phyloP scores from a whole-genome alignment of 2,797 vertebrate genomes.

The Acanthurus tractus region DNA sequence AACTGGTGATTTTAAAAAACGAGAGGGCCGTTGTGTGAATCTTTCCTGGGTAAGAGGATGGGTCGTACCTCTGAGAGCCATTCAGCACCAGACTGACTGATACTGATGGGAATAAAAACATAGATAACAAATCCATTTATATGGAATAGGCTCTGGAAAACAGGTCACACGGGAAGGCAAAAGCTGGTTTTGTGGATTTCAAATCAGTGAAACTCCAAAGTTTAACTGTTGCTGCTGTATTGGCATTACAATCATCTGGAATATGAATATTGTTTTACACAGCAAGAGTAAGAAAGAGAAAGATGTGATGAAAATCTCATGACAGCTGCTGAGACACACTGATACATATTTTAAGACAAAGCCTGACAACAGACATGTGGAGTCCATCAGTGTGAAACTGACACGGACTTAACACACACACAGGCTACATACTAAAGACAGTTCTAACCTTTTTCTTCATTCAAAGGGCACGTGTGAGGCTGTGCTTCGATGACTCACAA shows the following conservation, averaged over 20 bases:
- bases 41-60: neutral
- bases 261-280: constrained; percentile 1
- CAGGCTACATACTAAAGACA: neutral
- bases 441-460: neutral
- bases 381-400: neutral
- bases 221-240: neutral
- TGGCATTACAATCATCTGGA: neutral
- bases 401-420: constrained; percentile 1
- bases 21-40: neutral
- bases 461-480: constrained; percentile 10
- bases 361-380: neutral
- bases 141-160: constrained; percentile 10
- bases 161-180: neutral
- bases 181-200: constrained; percentile 3
- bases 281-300: neutral
- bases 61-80: neutral
- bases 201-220: neutral
- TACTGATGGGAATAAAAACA: neutral
- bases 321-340: neutral
- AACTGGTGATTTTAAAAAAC: neutral
- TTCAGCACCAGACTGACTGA: constrained; percentile 1
- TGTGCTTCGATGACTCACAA: neutral
- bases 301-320: neutral
- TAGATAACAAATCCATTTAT: constrained; percentile 14
- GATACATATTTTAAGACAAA: neutral